Percentiles rank a stretch among this genome's conserved stretches.
Conservation (phyloP, 2,888 invertebrate species). For the Bibio marci region DNA sequence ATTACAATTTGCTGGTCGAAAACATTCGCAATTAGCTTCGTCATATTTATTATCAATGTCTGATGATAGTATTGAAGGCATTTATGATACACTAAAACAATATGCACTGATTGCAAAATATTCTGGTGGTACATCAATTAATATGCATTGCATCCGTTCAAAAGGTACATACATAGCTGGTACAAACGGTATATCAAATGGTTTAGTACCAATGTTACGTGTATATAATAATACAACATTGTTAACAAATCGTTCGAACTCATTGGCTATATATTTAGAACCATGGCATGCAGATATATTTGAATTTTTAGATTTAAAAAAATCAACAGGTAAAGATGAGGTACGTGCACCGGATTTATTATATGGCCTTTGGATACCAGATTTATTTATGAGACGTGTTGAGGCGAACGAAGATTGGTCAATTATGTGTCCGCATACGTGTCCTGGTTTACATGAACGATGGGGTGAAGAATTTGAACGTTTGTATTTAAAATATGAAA, state of each 20-base stretch:
- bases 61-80: slow-evolving; percentile 90
- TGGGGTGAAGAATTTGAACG: slow-evolving; percentile 91
- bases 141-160: slow-evolving; percentile 87
- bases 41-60: slow-evolving; percentile 91
- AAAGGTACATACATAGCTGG: slow-evolving; percentile 85
- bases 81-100: slow-evolving; percentile 77
- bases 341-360: slow-evolving; percentile 87
- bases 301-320: slow-evolving; percentile 85
- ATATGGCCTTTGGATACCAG: slow-evolving; percentile 95
- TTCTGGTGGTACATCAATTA: slow-evolving; percentile 93
- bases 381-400: slow-evolving; percentile 93
- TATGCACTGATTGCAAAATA: slow-evolving; percentile 93
- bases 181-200: slow-evolving; percentile 89
- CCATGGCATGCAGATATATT: slow-evolving; percentile 98
- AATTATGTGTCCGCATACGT: slow-evolving; percentile 91
- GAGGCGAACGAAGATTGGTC: slow-evolving; percentile 76
- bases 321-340: slow-evolving; percentile 93
- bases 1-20: slow-evolving; percentile 86
- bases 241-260: slow-evolving; percentile 93
- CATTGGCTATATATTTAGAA: slow-evolving; percentile 94
- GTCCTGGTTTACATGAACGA: slow-evolving; percentile 75
- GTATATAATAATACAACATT: slow-evolving; percentile 88
- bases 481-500: slow-evolving; percentile 74
- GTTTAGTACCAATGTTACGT: slow-evolving; percentile 86
- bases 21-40: slow-evolving; percentile 80